These are phyloP conservation scores for Lineus longissimus DNA, from an alignment of 1,140 invertebrate genomes.

Conservation along the genomic window DNA sequence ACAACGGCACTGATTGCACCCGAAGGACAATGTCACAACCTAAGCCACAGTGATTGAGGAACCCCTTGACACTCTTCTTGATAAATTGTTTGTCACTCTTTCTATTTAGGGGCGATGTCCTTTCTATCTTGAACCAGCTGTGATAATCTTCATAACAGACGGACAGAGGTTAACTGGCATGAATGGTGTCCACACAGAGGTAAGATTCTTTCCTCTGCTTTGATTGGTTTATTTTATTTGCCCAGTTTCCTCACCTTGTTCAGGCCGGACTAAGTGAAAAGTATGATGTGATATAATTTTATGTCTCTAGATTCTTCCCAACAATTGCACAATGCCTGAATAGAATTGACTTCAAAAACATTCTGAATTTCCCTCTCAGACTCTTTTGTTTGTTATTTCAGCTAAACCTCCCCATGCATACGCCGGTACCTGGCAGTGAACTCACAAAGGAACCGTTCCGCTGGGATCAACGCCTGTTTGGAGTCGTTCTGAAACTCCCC, in stretches of 20 bases:
- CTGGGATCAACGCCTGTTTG: conserved; percentile 98
- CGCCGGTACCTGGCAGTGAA: conserved; percentile 90
- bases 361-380: too few relatives aligned
- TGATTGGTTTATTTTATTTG: not conserved
- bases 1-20: too few relatives aligned
- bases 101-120: conserved; percentile 83
- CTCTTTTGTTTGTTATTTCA: conserved; percentile 57
- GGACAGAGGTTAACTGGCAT: conserved; percentile 82
- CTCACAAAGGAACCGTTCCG: conserved; percentile 95
- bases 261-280: too few relatives aligned
- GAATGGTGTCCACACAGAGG: conserved; percentile 84
- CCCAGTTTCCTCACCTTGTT: not conserved
- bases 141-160: conserved; percentile 97
- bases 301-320: too few relatives aligned
- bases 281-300: too few relatives aligned
- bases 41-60: too few relatives aligned
- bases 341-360: not conserved
- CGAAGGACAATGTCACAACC: too few relatives aligned
- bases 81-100: conserved; percentile 6
- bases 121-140: conserved; percentile 94
- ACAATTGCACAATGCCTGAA: not conserved
- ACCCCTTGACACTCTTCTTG: too few relatives aligned
- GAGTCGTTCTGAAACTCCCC: conserved; percentile 84
- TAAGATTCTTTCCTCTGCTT: conserved; percentile 49
- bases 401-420: conserved; percentile 90